Base-by-base conservation (phyloP, 2,797 vertebrate species). In the Enteromius paludinosus region DNA sequence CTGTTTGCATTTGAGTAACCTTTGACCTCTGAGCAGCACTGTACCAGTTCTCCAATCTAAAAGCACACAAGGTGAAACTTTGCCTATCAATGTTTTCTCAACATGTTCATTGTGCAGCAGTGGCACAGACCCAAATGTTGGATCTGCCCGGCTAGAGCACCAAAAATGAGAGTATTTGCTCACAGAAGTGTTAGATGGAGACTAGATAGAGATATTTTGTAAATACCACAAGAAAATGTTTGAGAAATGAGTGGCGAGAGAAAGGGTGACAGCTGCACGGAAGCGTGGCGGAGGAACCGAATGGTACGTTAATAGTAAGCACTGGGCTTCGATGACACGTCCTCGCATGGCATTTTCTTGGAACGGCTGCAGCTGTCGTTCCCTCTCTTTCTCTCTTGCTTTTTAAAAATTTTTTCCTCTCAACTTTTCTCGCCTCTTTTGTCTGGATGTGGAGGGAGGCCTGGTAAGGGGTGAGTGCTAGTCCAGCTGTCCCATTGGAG, bases 361-460 rank as follows among this genome's bases (percentile, higher is more conserved):
- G 88, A 92, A 92, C 10, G 59, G 87, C 88, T 84, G 92, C 95
- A 95, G 94, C 95, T 95, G 95, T 94, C 92, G 90, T 89, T 86
- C 86, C 54, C 78, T 85, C 71, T 83, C 72, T 62, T 43, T 82
- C 78, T 83, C 64, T 56, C 20, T 77, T 78, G 71, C 82, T 78
- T 82, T 80, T 68, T 80, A n/a, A 66, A 74, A 62, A 66, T 84
- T 88, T 88, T 83, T 88, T 89, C 84, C 83, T 71, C 75, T 81
- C 86, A 81, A 78, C 81, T 82, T 86, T 92, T 90, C 83, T 85
- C 87, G 84, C 84, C 83, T 90, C 88, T 89, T 85, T 92, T 90
- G 91, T 93, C 88, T 91, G 83, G 83, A 78, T 71, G 75, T 76
- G 76, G 79, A 87, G 84, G 79, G 78, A 87, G 84, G 81, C 83